phyloP scores from a whole-genome alignment of 2,113 vertebrate genomes.

The Amphiprion percula region DNA sequence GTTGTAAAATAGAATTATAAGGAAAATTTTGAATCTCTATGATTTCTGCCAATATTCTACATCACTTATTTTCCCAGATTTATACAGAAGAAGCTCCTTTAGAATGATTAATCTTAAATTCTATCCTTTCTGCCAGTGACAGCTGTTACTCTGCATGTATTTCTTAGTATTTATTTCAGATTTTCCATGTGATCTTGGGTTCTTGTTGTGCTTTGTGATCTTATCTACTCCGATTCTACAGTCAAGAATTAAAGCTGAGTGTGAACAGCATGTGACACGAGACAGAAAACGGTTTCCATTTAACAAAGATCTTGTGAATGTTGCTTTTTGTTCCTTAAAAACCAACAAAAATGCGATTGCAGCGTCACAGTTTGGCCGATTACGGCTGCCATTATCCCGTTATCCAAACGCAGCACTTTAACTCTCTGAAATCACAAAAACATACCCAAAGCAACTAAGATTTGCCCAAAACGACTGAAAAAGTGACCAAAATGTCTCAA shows the following conservation, averaged over 20 bases:
- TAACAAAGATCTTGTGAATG: conserved; percentile 29
- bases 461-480: no score
- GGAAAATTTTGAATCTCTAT: no score
- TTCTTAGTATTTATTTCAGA: neutral
- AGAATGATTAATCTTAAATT: no score
- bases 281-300: conserved; percentile 6
- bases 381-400: conserved; percentile 52
- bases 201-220: neutral
- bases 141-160: neutral
- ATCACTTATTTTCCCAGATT: no score
- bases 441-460: no score
- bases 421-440: no score
- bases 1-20: no score
- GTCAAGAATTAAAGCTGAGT: conserved; percentile 5
- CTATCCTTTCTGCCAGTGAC: neutral
- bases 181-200: neutral
- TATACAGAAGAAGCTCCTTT: no score
- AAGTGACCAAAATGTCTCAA: no score
- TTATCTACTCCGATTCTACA: neutral
- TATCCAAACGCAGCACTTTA: conserved; percentile 1
- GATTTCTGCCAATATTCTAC: no score
- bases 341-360: conserved; percentile 1
- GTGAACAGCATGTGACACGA: conserved; percentile 19
- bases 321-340: conserved; percentile 24
- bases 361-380: conserved; percentile 38